These are phyloP conservation scores for Drosophila testacea DNA, from an alignment of 2,888 invertebrate genomes.

Conservation along the genomic window DNA sequence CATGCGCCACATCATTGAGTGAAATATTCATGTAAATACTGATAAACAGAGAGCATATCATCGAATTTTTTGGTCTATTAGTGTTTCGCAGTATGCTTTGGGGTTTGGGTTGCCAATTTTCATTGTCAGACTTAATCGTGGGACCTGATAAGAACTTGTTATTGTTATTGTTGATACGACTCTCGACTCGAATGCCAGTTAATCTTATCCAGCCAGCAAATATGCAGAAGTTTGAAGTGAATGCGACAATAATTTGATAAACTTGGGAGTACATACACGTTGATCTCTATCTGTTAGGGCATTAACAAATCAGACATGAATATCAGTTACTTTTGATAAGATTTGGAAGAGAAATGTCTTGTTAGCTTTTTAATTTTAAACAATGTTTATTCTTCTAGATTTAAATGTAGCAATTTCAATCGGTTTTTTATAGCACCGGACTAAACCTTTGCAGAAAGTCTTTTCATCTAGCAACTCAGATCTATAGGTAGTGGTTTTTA, in stretches of 20 bases:
- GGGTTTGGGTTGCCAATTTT: constrained; percentile 54
- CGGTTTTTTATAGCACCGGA: no score
- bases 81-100: constrained; percentile 54
- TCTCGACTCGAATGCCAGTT: constrained; percentile 4
- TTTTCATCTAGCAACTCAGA: no score
- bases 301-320: neutral
- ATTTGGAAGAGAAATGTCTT: no score
- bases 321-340: no score
- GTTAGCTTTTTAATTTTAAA: no score
- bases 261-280: neutral
- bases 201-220: constrained; percentile 34
- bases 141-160: constrained; percentile 33
- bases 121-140: constrained; percentile 33
- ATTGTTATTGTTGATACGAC: constrained; percentile 25
- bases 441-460: no score
- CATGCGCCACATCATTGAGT: constrained; percentile 65
- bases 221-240: constrained; percentile 11
- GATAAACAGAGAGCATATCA: constrained; percentile 49
- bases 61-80: constrained; percentile 31
- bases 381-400: no score
- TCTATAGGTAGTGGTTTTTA: no score
- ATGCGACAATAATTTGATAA: constrained; percentile 8
- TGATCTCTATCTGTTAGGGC: neutral
- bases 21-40: constrained; percentile 24
- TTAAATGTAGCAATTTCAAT: no score